Evolutionary conservation across 2,888 invertebrate genomes (phyloP).

Genomic region (Catocala sponsa): DNA sequence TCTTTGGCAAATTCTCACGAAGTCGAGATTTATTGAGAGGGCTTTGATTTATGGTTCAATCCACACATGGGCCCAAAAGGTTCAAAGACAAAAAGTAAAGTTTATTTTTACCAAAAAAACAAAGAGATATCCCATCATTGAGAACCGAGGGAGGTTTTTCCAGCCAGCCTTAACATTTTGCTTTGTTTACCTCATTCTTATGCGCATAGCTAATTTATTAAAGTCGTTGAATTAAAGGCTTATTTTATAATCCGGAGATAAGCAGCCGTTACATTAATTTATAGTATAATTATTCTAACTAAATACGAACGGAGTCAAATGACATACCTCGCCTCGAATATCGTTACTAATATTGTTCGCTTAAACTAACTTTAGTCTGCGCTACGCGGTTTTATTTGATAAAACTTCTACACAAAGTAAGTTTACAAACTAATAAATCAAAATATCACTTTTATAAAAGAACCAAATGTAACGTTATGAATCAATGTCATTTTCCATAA

Average conservation of each 20-base stretch:
- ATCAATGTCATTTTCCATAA: slow-evolving; percentile 76
- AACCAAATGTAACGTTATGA: slow-evolving; percentile 61
- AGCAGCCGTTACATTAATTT: slow-evolving; percentile 38
- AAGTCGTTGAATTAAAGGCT: slow-evolving; percentile 50
- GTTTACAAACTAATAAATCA: slow-evolving; percentile 37
- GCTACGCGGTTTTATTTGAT: slow-evolving; percentile 28
- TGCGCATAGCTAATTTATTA: slow-evolving; percentile 67
- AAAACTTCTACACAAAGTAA: slow-evolving; percentile 26
- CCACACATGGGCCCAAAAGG: slow-evolving; percentile 79
- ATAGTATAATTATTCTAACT: slow-evolving; percentile 24
- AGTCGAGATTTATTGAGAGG: slow-evolving; percentile 82
- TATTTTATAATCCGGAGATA: slow-evolving; percentile 53
- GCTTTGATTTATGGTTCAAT: slow-evolving; percentile 82
- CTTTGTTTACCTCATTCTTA: slow-evolving; percentile 65
- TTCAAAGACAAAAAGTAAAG: slow-evolving; percentile 78
- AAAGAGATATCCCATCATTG: slow-evolving; percentile 66
- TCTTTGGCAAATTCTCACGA: slow-evolving; percentile 72
- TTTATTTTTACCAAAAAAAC: slow-evolving; percentile 75
- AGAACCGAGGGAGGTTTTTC: slow-evolving; percentile 59
- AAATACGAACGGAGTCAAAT: slow-evolving; percentile 11
- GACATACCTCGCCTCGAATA: not conserved
- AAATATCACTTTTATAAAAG: slow-evolving; percentile 45
- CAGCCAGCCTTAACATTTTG: slow-evolving; percentile 54
- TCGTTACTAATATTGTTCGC: not conserved
- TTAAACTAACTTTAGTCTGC: not conserved